phyloP scores from a whole-genome alignment of 1,140 invertebrate genomes.

The Drosophila nebulosa region DNA sequence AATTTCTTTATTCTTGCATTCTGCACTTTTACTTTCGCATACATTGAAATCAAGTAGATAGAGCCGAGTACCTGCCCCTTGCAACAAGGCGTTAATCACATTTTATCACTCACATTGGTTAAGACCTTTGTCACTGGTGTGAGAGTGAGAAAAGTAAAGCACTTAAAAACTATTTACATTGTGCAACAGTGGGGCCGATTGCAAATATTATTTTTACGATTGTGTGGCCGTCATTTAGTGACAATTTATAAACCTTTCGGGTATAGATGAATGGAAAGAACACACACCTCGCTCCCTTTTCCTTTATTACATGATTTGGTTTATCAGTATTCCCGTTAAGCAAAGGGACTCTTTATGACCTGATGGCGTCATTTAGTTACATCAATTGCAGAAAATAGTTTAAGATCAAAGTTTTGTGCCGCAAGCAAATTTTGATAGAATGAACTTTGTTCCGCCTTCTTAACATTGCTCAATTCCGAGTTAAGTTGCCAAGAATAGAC shows the following conservation, averaged over 20 bases:
- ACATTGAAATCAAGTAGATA: neutral
- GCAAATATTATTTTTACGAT: neutral
- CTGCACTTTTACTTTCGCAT: slow-evolving; percentile 37
- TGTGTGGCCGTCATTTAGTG: neutral
- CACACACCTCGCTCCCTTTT: neutral
- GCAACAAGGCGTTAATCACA: slow-evolving; percentile 6
- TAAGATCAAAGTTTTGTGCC: neutral
- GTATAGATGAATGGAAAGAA: neutral
- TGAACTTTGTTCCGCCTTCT: too few species aligned
- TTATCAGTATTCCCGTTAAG: neutral
- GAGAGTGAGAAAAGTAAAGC: neutral
- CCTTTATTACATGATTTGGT: neutral
- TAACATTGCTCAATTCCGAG: too few species aligned
- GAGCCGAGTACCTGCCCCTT: neutral
- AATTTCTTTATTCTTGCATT: neutral
- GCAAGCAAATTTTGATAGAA: too few species aligned
- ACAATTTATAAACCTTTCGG: neutral
- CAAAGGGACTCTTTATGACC: neutral
- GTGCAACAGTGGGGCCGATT: neutral
- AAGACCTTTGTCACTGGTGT: slow-evolving; percentile 2
- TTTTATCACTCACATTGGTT: slow-evolving; percentile 4
- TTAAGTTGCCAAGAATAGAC: too few species aligned
- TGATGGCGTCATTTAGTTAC: neutral
- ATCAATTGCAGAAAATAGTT: neutral
- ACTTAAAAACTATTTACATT: neutral